A percentile compares a stretch with the other conserved stretches of the same genome.
phyloP scores from a whole-genome alignment of 1,140 invertebrate genomes.

The Diorhabda sublineata region DNA sequence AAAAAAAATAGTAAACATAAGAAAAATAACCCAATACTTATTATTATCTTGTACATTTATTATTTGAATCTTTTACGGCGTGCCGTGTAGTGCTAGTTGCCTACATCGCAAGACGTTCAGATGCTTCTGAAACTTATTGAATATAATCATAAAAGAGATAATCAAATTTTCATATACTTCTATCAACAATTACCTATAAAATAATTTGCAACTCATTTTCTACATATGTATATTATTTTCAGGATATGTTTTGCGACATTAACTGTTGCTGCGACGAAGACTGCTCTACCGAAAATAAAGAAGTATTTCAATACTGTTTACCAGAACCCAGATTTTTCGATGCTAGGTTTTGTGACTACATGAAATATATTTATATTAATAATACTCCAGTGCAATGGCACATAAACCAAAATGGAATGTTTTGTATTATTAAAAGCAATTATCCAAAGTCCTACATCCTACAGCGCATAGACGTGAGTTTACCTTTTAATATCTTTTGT shows the following conservation, averaged over 20 bases:
- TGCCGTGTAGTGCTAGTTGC: no score
- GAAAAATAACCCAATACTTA: no score
- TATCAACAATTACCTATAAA: no score
- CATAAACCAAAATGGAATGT: slow-evolving; percentile 49
- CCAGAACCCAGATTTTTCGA: slow-evolving; percentile 35
- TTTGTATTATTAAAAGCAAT: slow-evolving; percentile 59
- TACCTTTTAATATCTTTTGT: not conserved
- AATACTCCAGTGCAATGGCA: slow-evolving; percentile 47
- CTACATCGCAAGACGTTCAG: no score
- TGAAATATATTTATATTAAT: slow-evolving; percentile 47
- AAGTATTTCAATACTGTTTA: slow-evolving; percentile 56
- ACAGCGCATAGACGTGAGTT: slow-evolving; percentile 38
- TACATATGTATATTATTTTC: not conserved
- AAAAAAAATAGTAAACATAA: no score
- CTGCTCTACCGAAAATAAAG: slow-evolving; percentile 54
- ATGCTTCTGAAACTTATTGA: no score
- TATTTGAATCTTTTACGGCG: no score
- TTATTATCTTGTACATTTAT: no score
- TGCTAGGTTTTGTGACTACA: slow-evolving; percentile 46
- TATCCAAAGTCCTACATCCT: slow-evolving; percentile 46
- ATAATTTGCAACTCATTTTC: no score
- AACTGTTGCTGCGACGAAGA: slow-evolving; percentile 74
- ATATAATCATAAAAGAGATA: no score
- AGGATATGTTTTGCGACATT: slow-evolving; percentile 56
- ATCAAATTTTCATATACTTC: no score